These are phyloP conservation scores for human (Homo sapiens) DNA, from an alignment of 2,113 vertebrate species.

Conservation along the genomic window GRCh38 chr14:54366501-54367000, in stretches of 20 bases:
- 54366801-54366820: neutral
- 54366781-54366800: neutral
- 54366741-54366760: neutral
- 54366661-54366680: neutral
- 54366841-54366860: too few relatives aligned
- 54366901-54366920: conserved; percentile 1
- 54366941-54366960: neutral
- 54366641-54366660: neutral
- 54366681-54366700: neutral
- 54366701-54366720: neutral
- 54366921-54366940: conserved; percentile 43
- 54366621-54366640: neutral
- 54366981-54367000: neutral
- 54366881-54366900: neutral
- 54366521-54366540: neutral
- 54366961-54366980: neutral
- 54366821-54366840: neutral
- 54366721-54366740: neutral
- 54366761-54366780: neutral
- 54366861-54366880: neutral
- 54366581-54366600: neutral
- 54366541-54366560: too few relatives aligned
- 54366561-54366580: neutral
- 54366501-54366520: neutral
- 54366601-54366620: neutral